Conservation (phyloP, 2,113 vertebrate species). For the Pangasianodon gigas region DNA sequence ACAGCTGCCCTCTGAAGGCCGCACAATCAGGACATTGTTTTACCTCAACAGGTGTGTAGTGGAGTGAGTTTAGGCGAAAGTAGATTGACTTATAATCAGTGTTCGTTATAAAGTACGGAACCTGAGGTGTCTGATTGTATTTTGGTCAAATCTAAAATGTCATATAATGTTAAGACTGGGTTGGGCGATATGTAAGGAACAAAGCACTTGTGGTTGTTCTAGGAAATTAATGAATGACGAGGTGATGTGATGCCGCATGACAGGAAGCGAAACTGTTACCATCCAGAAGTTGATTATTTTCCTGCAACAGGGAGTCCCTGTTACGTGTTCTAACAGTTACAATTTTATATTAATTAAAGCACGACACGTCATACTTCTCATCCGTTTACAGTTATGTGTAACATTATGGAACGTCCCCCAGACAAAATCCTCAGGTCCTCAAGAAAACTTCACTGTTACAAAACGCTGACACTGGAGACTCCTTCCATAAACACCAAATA, state of each 20-base stretch:
- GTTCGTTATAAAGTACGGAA: background rate
- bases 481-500: background rate
- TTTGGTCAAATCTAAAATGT: background rate
- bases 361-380: no score
- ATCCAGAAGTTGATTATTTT: no score
- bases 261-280: no score
- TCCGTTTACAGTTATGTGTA: no score
- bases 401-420: background rate
- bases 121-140: background rate
- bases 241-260: no score
- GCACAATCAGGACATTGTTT: slow-evolving; percentile 22
- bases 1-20: slow-evolving; percentile 25
- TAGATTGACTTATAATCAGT: background rate
- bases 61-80: background rate
- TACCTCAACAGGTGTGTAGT: slow-evolving; percentile 37
- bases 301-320: no score
- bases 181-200: background rate
- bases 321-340: no score
- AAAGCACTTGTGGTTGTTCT: no score
- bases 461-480: background rate
- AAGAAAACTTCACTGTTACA: background rate
- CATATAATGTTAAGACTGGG: background rate
- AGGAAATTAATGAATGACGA: no score
- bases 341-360: no score
- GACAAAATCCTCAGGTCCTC: no score